These are phyloP conservation scores for Tenebrio molitor DNA, from an alignment of 1,140 invertebrate genomes.

Conservation along the genomic window DNA sequence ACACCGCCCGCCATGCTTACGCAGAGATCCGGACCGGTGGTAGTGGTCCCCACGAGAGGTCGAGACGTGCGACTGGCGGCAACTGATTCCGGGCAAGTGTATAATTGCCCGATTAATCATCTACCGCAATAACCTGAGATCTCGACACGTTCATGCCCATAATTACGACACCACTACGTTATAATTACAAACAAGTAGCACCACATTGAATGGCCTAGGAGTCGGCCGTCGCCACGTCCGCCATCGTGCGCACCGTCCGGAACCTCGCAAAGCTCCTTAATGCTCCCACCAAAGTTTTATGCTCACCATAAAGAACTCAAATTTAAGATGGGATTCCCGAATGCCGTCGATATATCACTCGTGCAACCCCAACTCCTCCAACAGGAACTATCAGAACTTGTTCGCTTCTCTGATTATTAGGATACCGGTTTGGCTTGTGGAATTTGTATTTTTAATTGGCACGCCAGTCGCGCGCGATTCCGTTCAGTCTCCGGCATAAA, in stretches of 20 bases:
- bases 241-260: conserved; percentile 23
- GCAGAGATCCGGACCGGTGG: conserved; percentile 23
- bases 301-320: conserved; percentile 50
- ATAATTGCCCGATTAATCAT: conserved; percentile 50
- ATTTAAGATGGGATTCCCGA: conserved; percentile 46
- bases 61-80: background rate
- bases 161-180: conserved; percentile 48
- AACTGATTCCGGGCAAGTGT: conserved; percentile 26
- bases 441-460: conserved; percentile 14
- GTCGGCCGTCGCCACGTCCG: conserved; percentile 17
- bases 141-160: conserved; percentile 43
- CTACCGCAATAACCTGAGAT: conserved; percentile 45
- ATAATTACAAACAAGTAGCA: conserved; percentile 42
- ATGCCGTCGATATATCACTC: conserved; percentile 41
- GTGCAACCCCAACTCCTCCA: conserved; percentile 1
- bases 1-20: background rate
- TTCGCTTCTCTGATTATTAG: background rate
- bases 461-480: background rate
- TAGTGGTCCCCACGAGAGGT: conserved; percentile 17
- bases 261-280: conserved; percentile 39
- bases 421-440: background rate
- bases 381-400: conserved; percentile 11
- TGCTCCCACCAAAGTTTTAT: conserved; percentile 48
- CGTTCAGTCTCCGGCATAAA: background rate
- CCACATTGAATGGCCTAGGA: conserved; percentile 4